Percentiles rank a stretch among this genome's conserved stretches.
These are phyloP conservation scores for Morone saxatilis DNA, from an alignment of 2,113 vertebrate genomes.

Conservation along the genomic window DNA sequence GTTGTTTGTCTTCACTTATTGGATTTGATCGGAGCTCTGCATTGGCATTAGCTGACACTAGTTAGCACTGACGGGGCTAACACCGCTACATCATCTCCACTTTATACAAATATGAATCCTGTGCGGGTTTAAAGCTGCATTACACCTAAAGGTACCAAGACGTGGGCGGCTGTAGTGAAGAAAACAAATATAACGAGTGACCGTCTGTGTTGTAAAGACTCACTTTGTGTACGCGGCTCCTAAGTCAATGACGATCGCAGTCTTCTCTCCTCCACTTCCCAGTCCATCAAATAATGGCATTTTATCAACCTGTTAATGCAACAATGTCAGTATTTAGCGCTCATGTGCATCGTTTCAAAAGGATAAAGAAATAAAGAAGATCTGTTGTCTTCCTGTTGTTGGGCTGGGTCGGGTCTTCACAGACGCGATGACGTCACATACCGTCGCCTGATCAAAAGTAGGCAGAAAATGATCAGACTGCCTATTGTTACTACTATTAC, in stretches of 20 bases:
- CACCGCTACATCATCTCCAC: fast-evolving
- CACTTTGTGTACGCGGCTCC: slow-evolving; percentile 97
- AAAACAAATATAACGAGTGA: neutral
- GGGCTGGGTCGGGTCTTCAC: slow-evolving; percentile 55
- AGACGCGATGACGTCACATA: slow-evolving; percentile 40
- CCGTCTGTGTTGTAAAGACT: slow-evolving; percentile 41
- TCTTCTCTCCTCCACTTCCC: slow-evolving; percentile 95
- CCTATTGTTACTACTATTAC: too few relatives aligned
- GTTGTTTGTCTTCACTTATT: neutral
- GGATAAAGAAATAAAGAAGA: neutral
- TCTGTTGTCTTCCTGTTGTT: slow-evolving; percentile 57
- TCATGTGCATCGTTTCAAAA: slow-evolving; percentile 26
- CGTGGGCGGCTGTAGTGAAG: fast-evolving
- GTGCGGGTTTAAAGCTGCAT: neutral
- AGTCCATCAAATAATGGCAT: slow-evolving; percentile 96
- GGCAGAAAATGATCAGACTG: neutral
- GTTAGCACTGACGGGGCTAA: slow-evolving; percentile 10
- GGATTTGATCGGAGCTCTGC: neutral
- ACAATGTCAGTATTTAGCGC: neutral
- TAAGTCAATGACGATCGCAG: slow-evolving; percentile 93
- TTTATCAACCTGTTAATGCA: slow-evolving; percentile 28
- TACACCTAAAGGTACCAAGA: fast-evolving
- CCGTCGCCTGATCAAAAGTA: slow-evolving; percentile 45
- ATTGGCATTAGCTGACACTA: neutral
- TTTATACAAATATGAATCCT: neutral